Percentiles rank a stretch among this genome's conserved stretches.
Conservation (phyloP, 2,888 invertebrate genomes). For the Villa cingulata region DNA sequence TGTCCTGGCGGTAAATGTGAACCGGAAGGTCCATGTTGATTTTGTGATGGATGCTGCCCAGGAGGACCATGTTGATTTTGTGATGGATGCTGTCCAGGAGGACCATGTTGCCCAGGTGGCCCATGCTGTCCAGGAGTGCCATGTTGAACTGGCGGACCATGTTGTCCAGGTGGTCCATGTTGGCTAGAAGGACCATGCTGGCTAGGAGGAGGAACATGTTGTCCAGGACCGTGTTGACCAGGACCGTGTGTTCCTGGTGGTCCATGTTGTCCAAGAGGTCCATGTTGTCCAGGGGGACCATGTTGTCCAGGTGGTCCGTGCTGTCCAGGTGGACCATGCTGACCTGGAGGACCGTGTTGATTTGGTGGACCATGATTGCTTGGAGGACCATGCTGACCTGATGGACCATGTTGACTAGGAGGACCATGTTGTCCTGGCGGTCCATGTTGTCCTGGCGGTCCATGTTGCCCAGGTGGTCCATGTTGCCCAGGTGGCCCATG, state of each 20-base stretch:
- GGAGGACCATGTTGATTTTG: conserved; percentile 26
- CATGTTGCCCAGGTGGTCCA: conserved; percentile 23
- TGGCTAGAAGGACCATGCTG: conserved; percentile 25
- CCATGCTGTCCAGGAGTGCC: conserved; percentile 15
- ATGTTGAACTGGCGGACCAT: conserved; percentile 16
- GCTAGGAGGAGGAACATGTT: conserved; percentile 21
- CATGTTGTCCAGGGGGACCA: conserved; percentile 24
- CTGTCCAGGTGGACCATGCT: conserved; percentile 27
- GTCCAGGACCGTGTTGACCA: conserved; percentile 23
- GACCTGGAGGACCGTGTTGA: conserved; percentile 38
- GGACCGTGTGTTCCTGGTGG: conserved; percentile 27
- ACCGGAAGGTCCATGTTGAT: conserved; percentile 39
- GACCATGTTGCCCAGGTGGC: conserved; percentile 26
- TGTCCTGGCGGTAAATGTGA: conserved; percentile 14
- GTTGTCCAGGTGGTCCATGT: conserved; percentile 19
- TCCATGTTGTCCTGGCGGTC: conserved; percentile 17
- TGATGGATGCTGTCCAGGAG: conserved; percentile 27
- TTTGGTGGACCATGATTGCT: conserved; percentile 29
- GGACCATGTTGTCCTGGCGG: conserved; percentile 20
- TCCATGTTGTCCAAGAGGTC: conserved; percentile 21
- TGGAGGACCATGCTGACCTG: conserved; percentile 12
- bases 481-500: conserved; percentile 26
- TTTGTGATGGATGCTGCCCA: conserved; percentile 28
- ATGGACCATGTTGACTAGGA: conserved; percentile 17
- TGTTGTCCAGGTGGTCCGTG: conserved; percentile 23